A percentile compares a stretch with the other conserved stretches of the same genome.
Conservation (phyloP, 2,113 vertebrate genomes). For the Pelusios castaneus region DNA sequence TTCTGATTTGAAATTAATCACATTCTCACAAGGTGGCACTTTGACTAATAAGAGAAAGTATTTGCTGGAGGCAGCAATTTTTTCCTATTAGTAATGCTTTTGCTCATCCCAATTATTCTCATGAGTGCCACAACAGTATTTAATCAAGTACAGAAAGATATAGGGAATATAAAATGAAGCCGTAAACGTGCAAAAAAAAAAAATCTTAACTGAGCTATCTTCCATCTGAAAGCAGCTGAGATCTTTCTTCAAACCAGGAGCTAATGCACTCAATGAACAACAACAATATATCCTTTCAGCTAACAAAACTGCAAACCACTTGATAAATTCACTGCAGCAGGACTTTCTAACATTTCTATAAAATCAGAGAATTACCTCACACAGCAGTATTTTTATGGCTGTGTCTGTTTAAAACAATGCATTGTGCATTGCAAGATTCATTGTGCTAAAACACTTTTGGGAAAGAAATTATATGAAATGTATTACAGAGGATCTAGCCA, state of each 20-base stretch:
- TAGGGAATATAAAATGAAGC: slow-evolving; percentile 66
- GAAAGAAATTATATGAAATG: background rate
- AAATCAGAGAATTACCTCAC: slow-evolving; percentile 12
- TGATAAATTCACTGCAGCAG: slow-evolving; percentile 46
- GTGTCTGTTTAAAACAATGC: slow-evolving; percentile 3
- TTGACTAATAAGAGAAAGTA: slow-evolving; percentile 66
- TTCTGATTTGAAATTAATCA: slow-evolving; percentile 68
- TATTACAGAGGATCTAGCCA: background rate
- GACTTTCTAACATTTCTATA: slow-evolving; percentile 8
- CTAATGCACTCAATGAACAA: slow-evolving; percentile 20
- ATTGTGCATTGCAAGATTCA: background rate
- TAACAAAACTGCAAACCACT: background rate
- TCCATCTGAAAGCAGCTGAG: slow-evolving; percentile 32
- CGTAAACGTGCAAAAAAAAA: slow-evolving; percentile 35
- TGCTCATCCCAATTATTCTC: slow-evolving; percentile 70
- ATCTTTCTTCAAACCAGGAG: slow-evolving; percentile 24
- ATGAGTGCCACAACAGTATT: slow-evolving; percentile 56
- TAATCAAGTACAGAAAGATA: slow-evolving; percentile 64
- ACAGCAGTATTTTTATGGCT: slow-evolving; percentile 20
- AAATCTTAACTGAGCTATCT: slow-evolving; percentile 29
- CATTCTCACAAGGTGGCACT: slow-evolving; percentile 56
- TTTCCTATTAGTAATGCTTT: slow-evolving; percentile 71
- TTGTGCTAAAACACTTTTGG: background rate
- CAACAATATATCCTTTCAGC: slow-evolving; percentile 27
- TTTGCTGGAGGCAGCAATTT: slow-evolving; percentile 68